Percentiles rank a stretch among this genome's conserved stretches.
These are phyloP conservation scores for Hetaerina americana DNA, from an alignment of 1,140 invertebrate genomes.

Conservation along the genomic window DNA sequence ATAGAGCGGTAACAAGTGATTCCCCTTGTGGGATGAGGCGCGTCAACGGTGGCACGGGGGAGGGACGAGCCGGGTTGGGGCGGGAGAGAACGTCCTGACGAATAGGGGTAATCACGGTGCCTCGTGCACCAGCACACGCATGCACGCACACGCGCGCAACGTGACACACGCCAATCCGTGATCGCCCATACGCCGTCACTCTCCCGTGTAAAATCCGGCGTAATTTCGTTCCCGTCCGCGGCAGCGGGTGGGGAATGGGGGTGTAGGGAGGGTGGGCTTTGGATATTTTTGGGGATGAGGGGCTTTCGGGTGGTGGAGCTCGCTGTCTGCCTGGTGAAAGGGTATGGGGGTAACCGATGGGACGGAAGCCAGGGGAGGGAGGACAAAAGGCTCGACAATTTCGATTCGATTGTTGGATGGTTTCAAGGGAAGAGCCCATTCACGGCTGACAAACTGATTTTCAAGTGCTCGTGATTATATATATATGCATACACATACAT, in stretches of 20 bases:
- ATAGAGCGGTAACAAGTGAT: too few species aligned
- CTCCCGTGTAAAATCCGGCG: not conserved
- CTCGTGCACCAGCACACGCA: too few species aligned
- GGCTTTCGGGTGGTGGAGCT: too few species aligned
- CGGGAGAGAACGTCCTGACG: too few species aligned
- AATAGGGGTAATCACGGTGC: too few species aligned
- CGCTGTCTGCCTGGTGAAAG: too few species aligned
- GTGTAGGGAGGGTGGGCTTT: too few species aligned
- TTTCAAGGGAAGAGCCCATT: not conserved
- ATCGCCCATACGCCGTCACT: not conserved
- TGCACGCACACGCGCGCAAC: not conserved
- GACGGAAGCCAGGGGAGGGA: not conserved
- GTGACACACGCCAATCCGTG: not conserved
- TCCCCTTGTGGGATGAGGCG: too few species aligned
- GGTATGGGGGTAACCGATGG: not conserved
- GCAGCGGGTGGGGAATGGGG: too few species aligned
- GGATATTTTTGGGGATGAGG: too few species aligned
- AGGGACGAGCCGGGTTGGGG: too few species aligned
- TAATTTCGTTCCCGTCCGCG: not conserved
- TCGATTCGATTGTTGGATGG: not conserved
- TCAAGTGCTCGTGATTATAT: not conserved
- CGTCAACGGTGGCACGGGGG: too few species aligned
- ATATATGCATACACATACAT: not conserved
- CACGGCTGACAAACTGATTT: not conserved
- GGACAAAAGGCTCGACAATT: not conserved